Evolutionary conservation across 2,888 invertebrate genomes (phyloP), one percentile per base, ranked within the genome.

Genomic region (Aradus depressus): DNA sequence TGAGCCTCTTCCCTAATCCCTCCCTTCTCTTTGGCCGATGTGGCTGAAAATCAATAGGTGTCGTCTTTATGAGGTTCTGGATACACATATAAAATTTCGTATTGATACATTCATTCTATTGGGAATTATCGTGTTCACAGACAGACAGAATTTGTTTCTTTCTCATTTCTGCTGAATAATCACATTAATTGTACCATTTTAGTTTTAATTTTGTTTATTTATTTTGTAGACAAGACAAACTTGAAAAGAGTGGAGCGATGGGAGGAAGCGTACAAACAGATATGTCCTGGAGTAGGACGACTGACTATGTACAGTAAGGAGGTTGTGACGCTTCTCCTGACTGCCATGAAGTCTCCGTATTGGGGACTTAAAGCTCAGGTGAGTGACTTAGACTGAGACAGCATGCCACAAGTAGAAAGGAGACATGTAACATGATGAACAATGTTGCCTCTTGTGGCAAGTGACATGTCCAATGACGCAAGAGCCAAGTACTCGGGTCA

Each of bases 191-290:
- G 16, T 23, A 23, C 26, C 5, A 8, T 37, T 10, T 16, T 22
- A 4, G 28, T 19, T 2, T 14, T 10, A 14, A 19, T 39, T 31
- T 4, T 51, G 28, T 31, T 16, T 37, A 12, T 12, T 47, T 16
- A 41, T 26, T 38, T 32, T 19, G 3, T 34, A 45, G 55, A 55
- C 21, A 55, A 55, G 43, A 45, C 49, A 21, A 55, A 55, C 16
- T 26, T 54, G 6, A 56, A 18, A 35, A 50, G 54, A 34, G 31
- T 55, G 4, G 82, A 84, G 62, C 69, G 82, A 55, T 93, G 86
- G 80, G 84, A 83, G 56, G 91, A 92, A 64, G 74, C 91, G 34
- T 93, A 92, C 92, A 76, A 78, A 39, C 92, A 92, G 64, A 79
- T 86, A 26, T 83, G 87, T 56, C 87, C 88, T n/a, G 84, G 85